Conservation (phyloP, 1,140 invertebrate species). For the Euwallacea fornicatus region DNA sequence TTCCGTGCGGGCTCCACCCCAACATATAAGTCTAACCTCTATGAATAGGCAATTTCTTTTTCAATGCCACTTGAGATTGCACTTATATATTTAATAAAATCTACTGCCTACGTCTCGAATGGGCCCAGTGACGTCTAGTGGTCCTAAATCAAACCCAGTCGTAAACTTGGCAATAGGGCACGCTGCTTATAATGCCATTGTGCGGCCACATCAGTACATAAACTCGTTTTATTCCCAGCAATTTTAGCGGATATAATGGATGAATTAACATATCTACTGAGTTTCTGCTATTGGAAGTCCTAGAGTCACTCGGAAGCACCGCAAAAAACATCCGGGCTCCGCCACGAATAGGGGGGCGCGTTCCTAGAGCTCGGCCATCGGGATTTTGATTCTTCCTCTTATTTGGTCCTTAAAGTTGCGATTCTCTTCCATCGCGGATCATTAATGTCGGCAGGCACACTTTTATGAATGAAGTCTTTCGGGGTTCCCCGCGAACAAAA, state of each 20-base stretch:
- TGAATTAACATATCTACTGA: constrained; percentile 38
- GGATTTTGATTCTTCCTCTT: too few species aligned
- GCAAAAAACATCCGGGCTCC: too few species aligned
- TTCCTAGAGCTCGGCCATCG: too few species aligned
- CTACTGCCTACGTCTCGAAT: constrained; percentile 30
- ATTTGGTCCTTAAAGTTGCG: too few species aligned
- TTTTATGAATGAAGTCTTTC: too few species aligned
- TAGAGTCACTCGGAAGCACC: too few species aligned
- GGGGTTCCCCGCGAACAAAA: too few species aligned
- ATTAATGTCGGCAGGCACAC: too few species aligned
- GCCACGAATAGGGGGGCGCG: too few species aligned
- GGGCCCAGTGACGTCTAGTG: constrained; percentile 34
- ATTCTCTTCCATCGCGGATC: too few species aligned
- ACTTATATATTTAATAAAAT: constrained; percentile 40
- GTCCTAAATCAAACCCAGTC: constrained; percentile 37
- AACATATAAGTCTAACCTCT: constrained; percentile 30
- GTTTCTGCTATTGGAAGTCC: too few species aligned
- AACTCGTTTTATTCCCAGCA: constrained; percentile 38
- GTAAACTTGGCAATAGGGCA: constrained; percentile 37
- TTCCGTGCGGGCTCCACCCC: constrained; percentile 1
- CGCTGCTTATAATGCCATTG: constrained; percentile 37
- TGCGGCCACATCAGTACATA: constrained; percentile 28
- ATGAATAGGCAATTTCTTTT: constrained; percentile 40
- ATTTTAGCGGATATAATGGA: constrained; percentile 37
- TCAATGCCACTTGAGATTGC: constrained; percentile 32